A percentile compares a stretch with the other conserved stretches of the same genome.
phyloP scores from a whole-genome alignment of 92 coral and sea anemone species.

The Epizoanthus scotinus region DNA sequence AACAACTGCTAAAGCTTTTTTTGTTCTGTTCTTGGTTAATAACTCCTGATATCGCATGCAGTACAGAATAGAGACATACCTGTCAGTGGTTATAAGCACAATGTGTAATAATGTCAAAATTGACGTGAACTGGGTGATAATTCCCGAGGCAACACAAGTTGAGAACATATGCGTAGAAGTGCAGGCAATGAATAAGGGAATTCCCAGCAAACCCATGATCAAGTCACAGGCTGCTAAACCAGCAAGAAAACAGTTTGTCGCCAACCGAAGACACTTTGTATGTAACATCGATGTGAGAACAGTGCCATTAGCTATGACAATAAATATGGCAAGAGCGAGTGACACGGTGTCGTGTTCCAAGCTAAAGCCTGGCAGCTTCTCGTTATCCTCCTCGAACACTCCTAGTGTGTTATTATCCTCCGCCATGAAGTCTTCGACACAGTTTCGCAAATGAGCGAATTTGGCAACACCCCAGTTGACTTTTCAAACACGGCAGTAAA shows the following conservation, averaged over 20 bases:
- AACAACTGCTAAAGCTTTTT: not conserved
- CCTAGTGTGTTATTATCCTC: slow-evolving; percentile 2
- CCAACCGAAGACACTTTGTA: not conserved
- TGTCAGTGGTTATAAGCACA: slow-evolving; percentile 17
- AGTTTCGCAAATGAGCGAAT: too few relatives aligned
- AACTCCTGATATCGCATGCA: slow-evolving; percentile 30
- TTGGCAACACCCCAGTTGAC: too few relatives aligned
- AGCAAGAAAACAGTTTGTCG: slow-evolving; percentile 20
- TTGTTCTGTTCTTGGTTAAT: slow-evolving; percentile 10
- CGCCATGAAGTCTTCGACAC: not conserved
- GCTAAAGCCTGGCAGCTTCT: too few relatives aligned
- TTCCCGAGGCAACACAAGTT: not conserved
- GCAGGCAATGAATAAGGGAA: slow-evolving; percentile 8
- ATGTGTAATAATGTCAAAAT: slow-evolving; percentile 15
- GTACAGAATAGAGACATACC: slow-evolving; percentile 13
- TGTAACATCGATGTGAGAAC: too few relatives aligned
- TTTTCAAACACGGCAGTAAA: too few relatives aligned
- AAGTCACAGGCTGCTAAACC: slow-evolving; percentile 22
- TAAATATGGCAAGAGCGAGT: too few relatives aligned
- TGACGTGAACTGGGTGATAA: slow-evolving; percentile 1
- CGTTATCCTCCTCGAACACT: not conserved
- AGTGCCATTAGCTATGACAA: too few relatives aligned
- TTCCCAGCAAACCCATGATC: slow-evolving; percentile 19
- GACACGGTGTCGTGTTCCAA: too few relatives aligned
- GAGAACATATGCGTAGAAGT: not conserved